These are phyloP conservation scores for Bombus difficillimus DNA, from an alignment of 1,140 invertebrate genomes.

Conservation along the genomic window DNA sequence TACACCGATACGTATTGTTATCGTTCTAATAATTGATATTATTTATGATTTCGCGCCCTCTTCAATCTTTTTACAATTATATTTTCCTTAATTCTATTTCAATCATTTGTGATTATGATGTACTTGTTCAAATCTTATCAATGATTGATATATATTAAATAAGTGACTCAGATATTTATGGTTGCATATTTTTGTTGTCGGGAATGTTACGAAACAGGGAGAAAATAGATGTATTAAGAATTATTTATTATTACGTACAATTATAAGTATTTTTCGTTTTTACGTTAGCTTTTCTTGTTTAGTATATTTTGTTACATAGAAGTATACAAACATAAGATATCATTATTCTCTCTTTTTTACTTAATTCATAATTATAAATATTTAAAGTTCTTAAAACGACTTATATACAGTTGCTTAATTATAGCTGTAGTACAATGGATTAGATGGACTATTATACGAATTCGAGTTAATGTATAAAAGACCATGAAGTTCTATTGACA, in stretches of 20 bases:
- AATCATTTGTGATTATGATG: background rate
- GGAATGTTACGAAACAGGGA: background rate
- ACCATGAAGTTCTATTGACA: background rate
- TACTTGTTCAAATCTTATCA: background rate
- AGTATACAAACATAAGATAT: background rate
- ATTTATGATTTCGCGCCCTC: background rate
- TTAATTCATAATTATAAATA: background rate
- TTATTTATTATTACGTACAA: background rate
- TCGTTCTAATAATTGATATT: slow-evolving; percentile 9
- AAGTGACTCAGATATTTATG: background rate
- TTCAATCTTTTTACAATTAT: background rate
- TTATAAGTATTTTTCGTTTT: background rate
- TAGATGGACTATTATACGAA: background rate
- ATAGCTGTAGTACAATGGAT: background rate
- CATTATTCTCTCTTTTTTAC: background rate
- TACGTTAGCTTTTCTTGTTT: background rate
- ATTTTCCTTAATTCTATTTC: background rate
- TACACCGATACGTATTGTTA: background rate
- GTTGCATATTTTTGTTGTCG: background rate
- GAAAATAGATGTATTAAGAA: background rate
- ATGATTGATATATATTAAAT: background rate
- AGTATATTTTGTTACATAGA: background rate
- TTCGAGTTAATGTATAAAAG: background rate
- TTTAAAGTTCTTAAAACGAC: background rate
- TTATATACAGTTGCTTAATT: background rate